These are phyloP conservation scores for Tetrax tetrax DNA, from an alignment of 2,113 vertebrate species.

Conservation along the genomic window DNA sequence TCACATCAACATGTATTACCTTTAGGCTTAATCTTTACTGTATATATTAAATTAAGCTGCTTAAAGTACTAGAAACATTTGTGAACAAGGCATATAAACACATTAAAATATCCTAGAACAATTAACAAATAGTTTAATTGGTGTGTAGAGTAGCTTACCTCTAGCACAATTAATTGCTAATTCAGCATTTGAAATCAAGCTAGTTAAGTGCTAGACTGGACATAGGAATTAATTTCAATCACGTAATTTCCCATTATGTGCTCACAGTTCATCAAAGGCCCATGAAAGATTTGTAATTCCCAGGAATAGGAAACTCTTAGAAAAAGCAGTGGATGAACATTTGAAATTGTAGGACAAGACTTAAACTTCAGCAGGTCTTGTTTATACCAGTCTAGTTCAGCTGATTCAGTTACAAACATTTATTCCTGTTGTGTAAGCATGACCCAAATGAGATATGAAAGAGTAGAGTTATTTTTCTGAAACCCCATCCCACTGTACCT, in stretches of 20 bases:
- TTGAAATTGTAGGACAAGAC: neutral
- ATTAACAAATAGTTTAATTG: conserved; percentile 34
- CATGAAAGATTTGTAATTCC: conserved; percentile 17
- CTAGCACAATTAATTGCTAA: conserved; percentile 2
- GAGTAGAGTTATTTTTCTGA: conserved; percentile 21
- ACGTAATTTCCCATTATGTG: neutral
- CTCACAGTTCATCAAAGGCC: neutral
- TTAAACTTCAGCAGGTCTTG: neutral
- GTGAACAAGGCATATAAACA: neutral
- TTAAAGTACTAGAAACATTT: conserved; percentile 7
- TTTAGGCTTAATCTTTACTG: neutral
- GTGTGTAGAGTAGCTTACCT: neutral
- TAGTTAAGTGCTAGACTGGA: neutral
- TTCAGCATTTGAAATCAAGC: neutral
- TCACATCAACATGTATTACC: neutral
- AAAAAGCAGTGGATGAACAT: neutral
- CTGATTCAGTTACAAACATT: neutral
- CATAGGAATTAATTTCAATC: conserved; percentile 1
- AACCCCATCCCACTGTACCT: neutral
- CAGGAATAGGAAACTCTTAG: neutral
- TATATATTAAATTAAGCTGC: conserved; percentile 12
- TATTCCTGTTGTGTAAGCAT: neutral
- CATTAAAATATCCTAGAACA: neutral
- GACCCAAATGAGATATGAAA: neutral
- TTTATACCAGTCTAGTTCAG: neutral